These are phyloP conservation scores for Apodemia mormo DNA, from an alignment of 2,888 invertebrate species.

Conservation along the genomic window DNA sequence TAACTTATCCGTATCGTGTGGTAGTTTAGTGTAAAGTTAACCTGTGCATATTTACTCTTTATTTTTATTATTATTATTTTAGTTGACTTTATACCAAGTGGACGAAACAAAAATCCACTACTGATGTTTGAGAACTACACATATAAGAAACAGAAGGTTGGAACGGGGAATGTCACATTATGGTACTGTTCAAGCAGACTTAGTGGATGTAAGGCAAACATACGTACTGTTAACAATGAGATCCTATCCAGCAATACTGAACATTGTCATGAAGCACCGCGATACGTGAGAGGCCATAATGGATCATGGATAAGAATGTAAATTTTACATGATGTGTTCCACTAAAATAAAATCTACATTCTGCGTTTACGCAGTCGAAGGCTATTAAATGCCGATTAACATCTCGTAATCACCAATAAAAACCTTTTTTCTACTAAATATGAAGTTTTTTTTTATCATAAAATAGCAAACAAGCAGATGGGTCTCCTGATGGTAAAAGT, in stretches of 20 bases:
- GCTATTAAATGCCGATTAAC: too few species aligned
- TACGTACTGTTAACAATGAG: constrained; percentile 28
- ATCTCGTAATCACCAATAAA: too few species aligned
- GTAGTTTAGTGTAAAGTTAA: not conserved
- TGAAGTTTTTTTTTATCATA: too few species aligned
- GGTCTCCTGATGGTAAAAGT: too few species aligned
- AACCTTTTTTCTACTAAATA: too few species aligned
- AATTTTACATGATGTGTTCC: too few species aligned
- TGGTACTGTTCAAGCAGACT: constrained; percentile 35
- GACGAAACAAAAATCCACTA: constrained; percentile 32
- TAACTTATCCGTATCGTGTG: too few species aligned
- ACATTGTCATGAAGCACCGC: constrained; percentile 45
- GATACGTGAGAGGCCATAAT: constrained; percentile 21
- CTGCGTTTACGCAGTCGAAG: too few species aligned
- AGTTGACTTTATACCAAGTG: constrained; percentile 32
- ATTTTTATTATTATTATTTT: constrained; percentile 20
- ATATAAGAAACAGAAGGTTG: constrained; percentile 26
- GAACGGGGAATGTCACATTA: constrained; percentile 25
- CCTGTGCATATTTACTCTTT: not conserved
- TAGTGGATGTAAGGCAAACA: constrained; percentile 35
- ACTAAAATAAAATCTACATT: too few species aligned
- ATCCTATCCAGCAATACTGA: constrained; percentile 27
- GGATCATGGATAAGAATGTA: constrained; percentile 4
- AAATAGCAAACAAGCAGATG: too few species aligned
- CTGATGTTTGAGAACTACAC: constrained; percentile 38